Evolutionary conservation across 2,113 vertebrate genomes (phyloP).

Genomic region (Elanoides forficatus): DNA sequence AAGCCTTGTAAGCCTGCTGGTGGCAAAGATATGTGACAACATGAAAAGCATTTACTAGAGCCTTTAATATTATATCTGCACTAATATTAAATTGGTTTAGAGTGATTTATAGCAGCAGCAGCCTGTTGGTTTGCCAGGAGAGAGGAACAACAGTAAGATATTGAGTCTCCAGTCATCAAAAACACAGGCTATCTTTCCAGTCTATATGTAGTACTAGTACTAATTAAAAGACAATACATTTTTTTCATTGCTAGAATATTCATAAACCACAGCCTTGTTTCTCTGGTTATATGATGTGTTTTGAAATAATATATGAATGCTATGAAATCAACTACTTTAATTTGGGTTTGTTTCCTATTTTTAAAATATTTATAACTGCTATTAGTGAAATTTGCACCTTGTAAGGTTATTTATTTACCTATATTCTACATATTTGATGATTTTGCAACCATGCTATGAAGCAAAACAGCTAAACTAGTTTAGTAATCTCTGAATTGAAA

Average conservation of each 20-base stretch:
- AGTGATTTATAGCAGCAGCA: neutral
- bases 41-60: neutral
- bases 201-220: neutral
- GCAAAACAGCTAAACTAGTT: neutral
- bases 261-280: neutral
- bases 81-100: neutral
- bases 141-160: neutral
- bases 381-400: neutral
- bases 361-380: neutral
- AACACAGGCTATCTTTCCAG: neutral
- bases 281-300: neutral
- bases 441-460: neutral
- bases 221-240: neutral
- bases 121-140: neutral
- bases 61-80: neutral
- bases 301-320: neutral
- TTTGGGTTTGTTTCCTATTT: neutral
- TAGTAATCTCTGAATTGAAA: neutral
- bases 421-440: neutral
- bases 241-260: neutral
- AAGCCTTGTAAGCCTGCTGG: neutral
- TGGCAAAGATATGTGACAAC: neutral
- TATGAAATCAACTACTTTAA: neutral
- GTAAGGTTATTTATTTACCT: neutral
- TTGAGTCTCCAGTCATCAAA: neutral